These are phyloP conservation scores for Hypocryptadius cinnamomeus DNA, from an alignment of 2,113 vertebrate species.

Conservation along the genomic window DNA sequence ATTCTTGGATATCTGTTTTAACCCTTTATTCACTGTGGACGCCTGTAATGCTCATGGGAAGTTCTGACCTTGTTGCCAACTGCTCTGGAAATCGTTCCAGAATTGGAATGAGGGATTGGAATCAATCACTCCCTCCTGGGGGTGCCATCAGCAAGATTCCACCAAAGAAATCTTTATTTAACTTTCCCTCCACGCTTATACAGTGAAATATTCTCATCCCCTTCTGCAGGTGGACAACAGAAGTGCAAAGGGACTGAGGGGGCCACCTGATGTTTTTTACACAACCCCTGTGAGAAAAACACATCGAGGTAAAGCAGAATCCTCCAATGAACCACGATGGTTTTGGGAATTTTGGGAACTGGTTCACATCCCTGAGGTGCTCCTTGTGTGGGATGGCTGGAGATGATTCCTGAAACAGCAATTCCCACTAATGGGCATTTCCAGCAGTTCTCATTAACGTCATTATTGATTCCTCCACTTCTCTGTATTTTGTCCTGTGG, in stretches of 20 bases:
- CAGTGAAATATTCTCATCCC: not conserved
- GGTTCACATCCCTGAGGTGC: not conserved
- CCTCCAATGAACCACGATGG: fast-evolving
- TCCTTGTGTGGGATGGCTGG: not conserved
- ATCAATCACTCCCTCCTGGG: not conserved
- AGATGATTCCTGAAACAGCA: not conserved
- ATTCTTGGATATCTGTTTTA: not conserved
- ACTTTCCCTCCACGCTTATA: not conserved
- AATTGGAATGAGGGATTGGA: not conserved
- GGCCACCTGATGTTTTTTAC: not conserved
- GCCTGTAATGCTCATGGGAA: not conserved
- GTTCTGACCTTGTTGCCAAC: not conserved
- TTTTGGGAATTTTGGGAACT: not conserved
- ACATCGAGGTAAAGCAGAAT: not conserved
- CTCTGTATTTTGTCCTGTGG: not conserved
- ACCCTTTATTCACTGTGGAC: fast-evolving
- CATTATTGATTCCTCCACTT: not conserved
- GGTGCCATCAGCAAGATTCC: not conserved
- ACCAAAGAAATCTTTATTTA: not conserved
- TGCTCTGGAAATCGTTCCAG: not conserved
- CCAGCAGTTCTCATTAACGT: not conserved
- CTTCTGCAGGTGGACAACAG: not conserved
- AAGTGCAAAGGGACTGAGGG: not conserved
- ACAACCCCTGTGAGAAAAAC: not conserved
- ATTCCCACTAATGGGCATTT: not conserved